Percentiles rank a stretch among this genome's conserved stretches.
Evolutionary conservation across 2,113 vertebrate genomes (phyloP).

Genomic region (Chaetodon trifascialis): DNA sequence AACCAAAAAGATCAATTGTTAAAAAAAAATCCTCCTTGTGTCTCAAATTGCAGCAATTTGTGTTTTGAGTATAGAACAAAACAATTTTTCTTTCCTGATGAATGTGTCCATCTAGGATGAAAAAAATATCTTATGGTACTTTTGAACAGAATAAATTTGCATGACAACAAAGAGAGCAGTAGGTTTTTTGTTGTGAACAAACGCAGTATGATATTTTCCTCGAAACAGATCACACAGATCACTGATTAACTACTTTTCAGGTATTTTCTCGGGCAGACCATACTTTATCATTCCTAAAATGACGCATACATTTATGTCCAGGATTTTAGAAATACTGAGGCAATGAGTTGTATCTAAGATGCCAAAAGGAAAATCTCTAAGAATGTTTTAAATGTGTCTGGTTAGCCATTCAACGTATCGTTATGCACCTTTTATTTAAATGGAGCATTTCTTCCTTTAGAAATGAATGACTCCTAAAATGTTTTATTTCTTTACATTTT

Average conservation of each 20-base stretch:
- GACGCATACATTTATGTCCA: background rate
- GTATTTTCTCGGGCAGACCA: background rate
- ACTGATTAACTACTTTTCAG: background rate
- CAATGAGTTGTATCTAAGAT: background rate
- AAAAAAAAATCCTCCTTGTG: background rate
- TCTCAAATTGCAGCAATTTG: background rate
- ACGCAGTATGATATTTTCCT: background rate
- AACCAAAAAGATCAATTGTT: background rate
- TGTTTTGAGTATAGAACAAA: background rate
- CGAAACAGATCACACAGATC: background rate
- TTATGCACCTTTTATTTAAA: background rate
- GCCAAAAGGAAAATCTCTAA: background rate
- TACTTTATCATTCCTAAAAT: too few relatives aligned
- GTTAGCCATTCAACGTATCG: background rate
- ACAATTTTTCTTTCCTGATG: background rate
- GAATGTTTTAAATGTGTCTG: background rate
- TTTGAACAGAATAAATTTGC: background rate
- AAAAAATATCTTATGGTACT: background rate
- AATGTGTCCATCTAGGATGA: background rate
- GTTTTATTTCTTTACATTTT: background rate
- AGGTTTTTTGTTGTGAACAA: background rate
- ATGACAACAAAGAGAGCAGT: background rate
- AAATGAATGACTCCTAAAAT: background rate
- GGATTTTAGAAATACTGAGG: background rate
- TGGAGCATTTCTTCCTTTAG: background rate